These are phyloP conservation scores for Enoplosus armatus DNA, from an alignment of 2,797 vertebrate species.

Conservation along the genomic window DNA sequence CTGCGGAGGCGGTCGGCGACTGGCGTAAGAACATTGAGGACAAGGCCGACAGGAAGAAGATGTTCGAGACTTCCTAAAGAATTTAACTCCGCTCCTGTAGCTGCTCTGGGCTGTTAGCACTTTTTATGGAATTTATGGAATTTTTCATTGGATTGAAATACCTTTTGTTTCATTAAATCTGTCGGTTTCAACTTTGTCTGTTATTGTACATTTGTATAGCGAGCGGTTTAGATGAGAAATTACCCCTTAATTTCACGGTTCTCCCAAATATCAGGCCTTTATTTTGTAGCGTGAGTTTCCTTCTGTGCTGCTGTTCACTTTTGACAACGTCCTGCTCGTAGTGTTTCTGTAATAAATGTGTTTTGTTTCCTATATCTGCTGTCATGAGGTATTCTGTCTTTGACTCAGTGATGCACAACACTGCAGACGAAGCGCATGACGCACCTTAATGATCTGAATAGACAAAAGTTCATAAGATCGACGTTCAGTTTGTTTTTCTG, in stretches of 20 bases:
- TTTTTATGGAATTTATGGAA: slow-evolving; percentile 63
- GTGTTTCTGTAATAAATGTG: slow-evolving; percentile 64
- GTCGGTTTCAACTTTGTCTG: slow-evolving; percentile 55
- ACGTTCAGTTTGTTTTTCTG: not conserved
- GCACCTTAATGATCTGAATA: not conserved
- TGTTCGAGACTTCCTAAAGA: slow-evolving; percentile 92
- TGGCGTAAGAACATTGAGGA: slow-evolving; percentile 99
- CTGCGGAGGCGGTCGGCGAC: slow-evolving; percentile 89
- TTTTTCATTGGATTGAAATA: slow-evolving; percentile 58
- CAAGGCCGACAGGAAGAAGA: slow-evolving; percentile 98
- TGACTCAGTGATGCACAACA: slow-evolving; percentile 55
- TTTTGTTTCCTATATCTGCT: slow-evolving; percentile 48
- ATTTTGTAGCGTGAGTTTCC: not conserved
- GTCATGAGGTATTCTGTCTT: slow-evolving; percentile 65
- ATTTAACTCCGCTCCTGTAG: slow-evolving; percentile 7
- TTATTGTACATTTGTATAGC: slow-evolving; percentile 52
- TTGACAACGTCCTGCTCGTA: slow-evolving; percentile 53
- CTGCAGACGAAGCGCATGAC: slow-evolving; percentile 27
- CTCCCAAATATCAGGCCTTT: not conserved
- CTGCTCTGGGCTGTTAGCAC: slow-evolving; percentile 43
- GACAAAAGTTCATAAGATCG: not conserved
- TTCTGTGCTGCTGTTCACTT: slow-evolving; percentile 48
- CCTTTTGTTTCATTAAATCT: slow-evolving; percentile 72
- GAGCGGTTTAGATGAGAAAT: not conserved
- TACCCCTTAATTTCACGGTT: not conserved